Evolutionary conservation across 2,113 vertebrate species (phyloP).

Genomic region (Charina bottae): DNA sequence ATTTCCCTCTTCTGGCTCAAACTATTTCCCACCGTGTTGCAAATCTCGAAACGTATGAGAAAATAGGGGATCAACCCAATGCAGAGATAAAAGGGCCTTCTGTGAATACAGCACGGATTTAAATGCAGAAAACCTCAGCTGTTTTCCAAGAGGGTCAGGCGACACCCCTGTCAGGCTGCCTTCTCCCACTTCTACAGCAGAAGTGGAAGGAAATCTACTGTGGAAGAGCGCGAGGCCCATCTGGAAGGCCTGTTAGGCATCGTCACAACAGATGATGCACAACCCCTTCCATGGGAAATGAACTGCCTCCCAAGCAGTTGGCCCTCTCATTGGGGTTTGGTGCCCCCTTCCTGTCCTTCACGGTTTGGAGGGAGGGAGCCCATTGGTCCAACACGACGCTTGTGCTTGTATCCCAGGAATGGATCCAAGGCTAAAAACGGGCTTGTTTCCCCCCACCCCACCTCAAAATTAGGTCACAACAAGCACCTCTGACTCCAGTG

Average conservation of each 20-base stretch:
- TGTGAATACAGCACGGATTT: not conserved
- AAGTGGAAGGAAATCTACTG: no score
- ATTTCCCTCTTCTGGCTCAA: not conserved
- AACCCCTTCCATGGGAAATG: not conserved
- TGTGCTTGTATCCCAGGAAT: not conserved
- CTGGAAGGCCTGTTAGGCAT: not conserved
- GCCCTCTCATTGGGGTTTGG: no score
- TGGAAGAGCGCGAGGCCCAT: no score
- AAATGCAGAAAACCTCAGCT: not conserved
- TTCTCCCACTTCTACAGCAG: not conserved
- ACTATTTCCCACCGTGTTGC: not conserved
- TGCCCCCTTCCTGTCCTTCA: not conserved
- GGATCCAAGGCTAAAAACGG: not conserved
- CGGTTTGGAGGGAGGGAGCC: no score
- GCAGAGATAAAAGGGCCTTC: not conserved
- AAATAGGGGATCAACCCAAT: not conserved
- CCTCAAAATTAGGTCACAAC: not conserved
- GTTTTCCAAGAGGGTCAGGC: not conserved
- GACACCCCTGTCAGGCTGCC: rapidly evolving
- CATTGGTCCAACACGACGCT: no score
- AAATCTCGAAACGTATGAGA: not conserved
- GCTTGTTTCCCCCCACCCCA: not conserved
- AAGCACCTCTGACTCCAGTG: not conserved
- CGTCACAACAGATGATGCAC: not conserved
- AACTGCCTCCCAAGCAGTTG: not conserved